Conservation (phyloP, 2,113 vertebrate genomes). For the Eupsittula cactorum region DNA sequence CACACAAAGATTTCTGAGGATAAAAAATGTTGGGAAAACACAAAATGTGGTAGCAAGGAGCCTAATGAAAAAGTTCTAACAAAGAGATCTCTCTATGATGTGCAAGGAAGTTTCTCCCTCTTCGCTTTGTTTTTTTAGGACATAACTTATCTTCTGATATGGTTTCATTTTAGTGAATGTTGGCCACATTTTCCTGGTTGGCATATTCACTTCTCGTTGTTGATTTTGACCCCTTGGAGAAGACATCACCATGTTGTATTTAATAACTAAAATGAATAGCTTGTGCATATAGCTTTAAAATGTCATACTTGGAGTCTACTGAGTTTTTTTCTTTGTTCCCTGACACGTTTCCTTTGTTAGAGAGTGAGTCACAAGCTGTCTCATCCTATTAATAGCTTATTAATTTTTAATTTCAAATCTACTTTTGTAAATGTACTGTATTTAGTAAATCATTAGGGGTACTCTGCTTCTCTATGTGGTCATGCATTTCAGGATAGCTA, state of each 20-base stretch:
- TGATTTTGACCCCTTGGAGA: neutral
- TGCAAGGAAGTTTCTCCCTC: neutral
- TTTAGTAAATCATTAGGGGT: neutral
- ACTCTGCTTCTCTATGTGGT: neutral
- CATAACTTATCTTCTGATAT: neutral
- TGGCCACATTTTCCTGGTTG: neutral
- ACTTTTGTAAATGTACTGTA: neutral
- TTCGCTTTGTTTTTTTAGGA: neutral
- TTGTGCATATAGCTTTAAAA: slow-evolving; percentile 11
- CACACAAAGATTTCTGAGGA: neutral
- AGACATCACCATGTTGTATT: neutral
- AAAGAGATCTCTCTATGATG: neutral
- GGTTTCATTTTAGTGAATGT: neutral
- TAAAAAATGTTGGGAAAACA: neutral
- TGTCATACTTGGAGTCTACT: neutral
- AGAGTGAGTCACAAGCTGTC: slow-evolving; percentile 33
- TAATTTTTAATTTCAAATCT: slow-evolving; percentile 48
- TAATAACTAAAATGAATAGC: neutral
- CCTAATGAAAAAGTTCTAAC: neutral
- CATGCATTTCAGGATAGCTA: neutral
- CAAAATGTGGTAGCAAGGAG: neutral
- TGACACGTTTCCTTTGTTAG: slow-evolving; percentile 25
- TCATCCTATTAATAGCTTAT: slow-evolving; percentile 55
- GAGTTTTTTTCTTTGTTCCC: neutral
- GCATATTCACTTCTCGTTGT: neutral